A percentile compares a stretch with the other conserved stretches of the same genome.
phyloP scores from a whole-genome alignment of 2,797 vertebrate species.

The Pagetopsis macropterus region DNA sequence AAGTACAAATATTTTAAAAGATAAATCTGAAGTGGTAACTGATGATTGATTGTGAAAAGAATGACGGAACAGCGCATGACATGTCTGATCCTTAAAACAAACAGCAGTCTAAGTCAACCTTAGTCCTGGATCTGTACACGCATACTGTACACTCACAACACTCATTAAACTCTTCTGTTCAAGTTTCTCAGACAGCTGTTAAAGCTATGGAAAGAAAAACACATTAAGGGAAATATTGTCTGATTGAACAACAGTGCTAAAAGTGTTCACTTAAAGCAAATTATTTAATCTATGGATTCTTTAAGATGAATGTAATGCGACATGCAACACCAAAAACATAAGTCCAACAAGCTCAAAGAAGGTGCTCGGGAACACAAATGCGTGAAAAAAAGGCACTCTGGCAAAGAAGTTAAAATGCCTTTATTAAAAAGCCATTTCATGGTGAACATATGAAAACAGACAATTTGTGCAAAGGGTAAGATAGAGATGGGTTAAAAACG shows the following conservation, averaged over 20 bases:
- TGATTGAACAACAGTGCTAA: not conserved
- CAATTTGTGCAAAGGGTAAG: no score
- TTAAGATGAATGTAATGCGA: not conserved
- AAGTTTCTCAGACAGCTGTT: conserved; percentile 14
- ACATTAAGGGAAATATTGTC: conserved; percentile 4
- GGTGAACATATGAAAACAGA: no score
- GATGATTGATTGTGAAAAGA: conserved; percentile 25
- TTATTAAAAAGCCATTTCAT: no score
- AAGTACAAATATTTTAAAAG: not conserved
- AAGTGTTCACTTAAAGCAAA: not conserved
- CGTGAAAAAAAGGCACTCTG: no score
- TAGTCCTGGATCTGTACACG: not conserved
- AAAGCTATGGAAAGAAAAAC: conserved; percentile 7
- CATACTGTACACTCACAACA: conserved; percentile 1
- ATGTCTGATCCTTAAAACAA: conserved; percentile 15
- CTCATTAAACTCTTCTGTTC: not conserved
- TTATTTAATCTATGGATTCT: not conserved
- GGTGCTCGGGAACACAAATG: no score
- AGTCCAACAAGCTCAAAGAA: no score
- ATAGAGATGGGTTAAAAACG: no score
- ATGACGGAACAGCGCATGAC: conserved; percentile 6
- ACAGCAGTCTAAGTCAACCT: conserved; percentile 12
- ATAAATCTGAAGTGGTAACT: conserved; percentile 20
- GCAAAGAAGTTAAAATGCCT: no score
- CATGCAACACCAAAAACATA: not conserved